Evolutionary conservation across 2,113 vertebrate genomes (phyloP), one percentile per base, ranked within the genome.

Genomic region (Cynocephalus volans): DNA sequence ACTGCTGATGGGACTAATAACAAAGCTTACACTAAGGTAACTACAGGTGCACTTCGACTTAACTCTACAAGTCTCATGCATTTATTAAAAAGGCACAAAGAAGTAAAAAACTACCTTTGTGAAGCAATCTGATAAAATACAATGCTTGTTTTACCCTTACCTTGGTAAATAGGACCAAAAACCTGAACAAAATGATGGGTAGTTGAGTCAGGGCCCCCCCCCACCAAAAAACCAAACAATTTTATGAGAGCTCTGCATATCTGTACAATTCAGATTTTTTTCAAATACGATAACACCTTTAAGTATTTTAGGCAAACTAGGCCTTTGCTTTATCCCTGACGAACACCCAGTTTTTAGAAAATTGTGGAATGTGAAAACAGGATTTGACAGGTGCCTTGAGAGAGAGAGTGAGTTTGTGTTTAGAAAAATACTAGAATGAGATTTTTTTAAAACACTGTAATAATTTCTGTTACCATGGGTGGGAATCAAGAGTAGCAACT

Each of bases 291-390:
- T 31, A 73, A 50, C 85, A 6, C 33, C 28, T n/a, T 26, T 70
- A 90, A 90, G 15, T 77, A 17, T 79, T 97, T 93, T 87, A 93
- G 52, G 15, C 70, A 93, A 60, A 80, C n/a, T 79, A 41, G 62
- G 23, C 67, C 26, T 72, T 56, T 62, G n/a, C 48, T 75, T 92
- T 69, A 86, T 82, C 76, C 52, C 52, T 93, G 60, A 90, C 9
- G 76, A 90, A 8, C 28, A 72, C 58, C n/a, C 19, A 33, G 0
- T n/a, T 65, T 95, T 96, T 93, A 52, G 60, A 76, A 85, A 85
- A 95, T 62, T 52, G 19, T 75, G 45, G 24, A 72, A 36, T 58
- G 28, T 82, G 11, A 13, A 95, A 86, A 88, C 1, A 13, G 36
- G 5, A 2, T 80, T 93, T 93, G 33, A 83, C 8, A 82, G 45